Evolutionary conservation across 2,888 invertebrate genomes (phyloP), one percentile per base, ranked within the genome.

Genomic region (Meandrusa payeni): DNA sequence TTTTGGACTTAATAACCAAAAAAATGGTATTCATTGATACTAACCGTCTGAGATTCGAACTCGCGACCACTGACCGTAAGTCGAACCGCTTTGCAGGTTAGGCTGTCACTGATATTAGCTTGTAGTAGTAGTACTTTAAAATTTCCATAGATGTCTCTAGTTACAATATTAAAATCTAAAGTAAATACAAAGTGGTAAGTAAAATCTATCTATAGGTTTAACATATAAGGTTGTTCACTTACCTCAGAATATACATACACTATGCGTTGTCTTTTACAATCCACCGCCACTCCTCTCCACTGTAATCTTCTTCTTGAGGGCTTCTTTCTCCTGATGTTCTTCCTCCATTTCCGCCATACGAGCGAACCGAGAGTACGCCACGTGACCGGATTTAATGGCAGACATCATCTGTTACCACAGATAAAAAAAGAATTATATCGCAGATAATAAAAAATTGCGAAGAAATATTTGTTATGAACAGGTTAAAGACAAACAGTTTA

Each of bases 271-370:
- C 29, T 6, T 28, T 41, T 95, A 98, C 60, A 98, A 88, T 55
- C 98, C 98, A 56, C 98, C 98, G 10, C 98, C 98, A 59, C 97
- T 98, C 65, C 98, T 92, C 74, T 98, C 97, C 1, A 98, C 97
- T 20, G 93, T 92, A 69, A 96, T 95, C 79, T 94, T 93, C 76
- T 91, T 91, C 77, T 93, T 94, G 27, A 95, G 85, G 50, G 88
- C 82, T 59, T 94, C 93, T 55, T 91, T 91, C 68, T 96, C 95
- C 54, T 94, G 93, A 53, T 94, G 92, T 43, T 93, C 94, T 66
- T 96, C 96, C 66, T 96, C 96, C 89, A 96, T 90, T 78, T 97
- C 96, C 0, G 97, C 97, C 92, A 97, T 96, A 60, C 94, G 91
- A 1, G 98, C 98, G 78, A 99, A 97, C 47, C 99, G 90, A 7